Percentiles rank a stretch among this genome's conserved stretches.
Conservation (phyloP, 64 coral and sea anemone species). For the Catalaphyllia jardinei region DNA sequence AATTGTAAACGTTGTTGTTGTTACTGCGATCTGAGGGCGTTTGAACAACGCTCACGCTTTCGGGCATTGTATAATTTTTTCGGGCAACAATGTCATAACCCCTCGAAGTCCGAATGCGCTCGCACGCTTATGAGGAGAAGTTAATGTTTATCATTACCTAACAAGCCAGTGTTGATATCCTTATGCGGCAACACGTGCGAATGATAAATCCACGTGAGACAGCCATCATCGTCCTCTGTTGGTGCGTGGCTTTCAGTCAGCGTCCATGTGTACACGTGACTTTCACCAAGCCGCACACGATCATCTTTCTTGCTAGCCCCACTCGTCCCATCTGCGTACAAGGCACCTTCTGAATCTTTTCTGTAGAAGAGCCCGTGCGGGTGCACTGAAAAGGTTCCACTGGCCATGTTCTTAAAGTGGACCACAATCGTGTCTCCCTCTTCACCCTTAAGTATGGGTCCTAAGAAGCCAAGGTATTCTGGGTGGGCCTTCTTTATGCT, state of each 20-base stretch:
- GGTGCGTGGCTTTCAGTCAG: constrained; percentile 58
- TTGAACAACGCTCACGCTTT: too few relatives aligned
- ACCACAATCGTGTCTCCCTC: constrained; percentile 76
- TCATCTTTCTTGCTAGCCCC: constrained; percentile 60
- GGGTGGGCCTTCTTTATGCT: constrained; percentile 58
- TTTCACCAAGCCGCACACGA: constrained; percentile 11
- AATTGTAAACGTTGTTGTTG: too few relatives aligned
- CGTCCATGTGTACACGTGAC: constrained; percentile 58
- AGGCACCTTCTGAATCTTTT: constrained; percentile 76
- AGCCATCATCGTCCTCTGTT: constrained; percentile 46
- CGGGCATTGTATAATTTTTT: too few relatives aligned
- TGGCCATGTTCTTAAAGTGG: constrained; percentile 72
- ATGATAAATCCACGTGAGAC: constrained; percentile 86
- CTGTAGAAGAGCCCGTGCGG: constrained; percentile 80
- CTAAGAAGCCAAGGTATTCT: constrained; percentile 68
- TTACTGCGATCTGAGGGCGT: too few relatives aligned
- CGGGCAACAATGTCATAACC: too few relatives aligned
- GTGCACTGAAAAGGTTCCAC: constrained; percentile 57
- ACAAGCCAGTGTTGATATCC: constrained; percentile 79
- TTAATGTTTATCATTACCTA: constrained; percentile 49
- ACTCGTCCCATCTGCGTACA: constrained; percentile 58
- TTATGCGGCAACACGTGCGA: constrained; percentile 74
- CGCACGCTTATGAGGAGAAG: too few relatives aligned
- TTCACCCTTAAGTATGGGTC: constrained; percentile 78
- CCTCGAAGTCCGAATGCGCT: too few relatives aligned